Conservation (phyloP, 1,140 invertebrate genomes). For the Bombus haemorrhoidalis region DNA sequence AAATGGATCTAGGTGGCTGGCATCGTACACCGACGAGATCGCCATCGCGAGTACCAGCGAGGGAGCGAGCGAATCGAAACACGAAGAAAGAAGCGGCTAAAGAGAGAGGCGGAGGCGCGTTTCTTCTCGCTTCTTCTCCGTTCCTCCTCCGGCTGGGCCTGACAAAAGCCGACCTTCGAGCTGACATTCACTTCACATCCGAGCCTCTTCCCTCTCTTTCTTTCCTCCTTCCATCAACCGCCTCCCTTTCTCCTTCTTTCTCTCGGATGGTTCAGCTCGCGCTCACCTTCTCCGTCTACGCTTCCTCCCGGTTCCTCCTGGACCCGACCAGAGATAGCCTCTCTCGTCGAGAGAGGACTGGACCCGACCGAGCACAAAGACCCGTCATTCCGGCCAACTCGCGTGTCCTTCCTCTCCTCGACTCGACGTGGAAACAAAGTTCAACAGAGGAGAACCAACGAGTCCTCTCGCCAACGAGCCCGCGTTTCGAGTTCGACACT, state of each 20-base stretch:
- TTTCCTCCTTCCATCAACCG: constrained; percentile 47
- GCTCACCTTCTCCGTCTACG: constrained; percentile 8
- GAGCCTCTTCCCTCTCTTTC: constrained; percentile 32
- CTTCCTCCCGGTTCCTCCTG: constrained; percentile 57
- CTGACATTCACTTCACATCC: constrained; percentile 80
- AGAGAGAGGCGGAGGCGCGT: not conserved
- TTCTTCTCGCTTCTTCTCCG: not conserved
- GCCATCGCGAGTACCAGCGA: not conserved
- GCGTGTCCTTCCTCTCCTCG: constrained; percentile 62
- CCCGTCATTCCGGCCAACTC: constrained; percentile 72
- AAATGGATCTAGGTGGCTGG: constrained; percentile 70
- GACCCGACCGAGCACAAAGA: constrained; percentile 73
- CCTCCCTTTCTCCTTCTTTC: constrained; percentile 38
- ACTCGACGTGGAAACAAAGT: constrained; percentile 37
- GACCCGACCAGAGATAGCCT: constrained; percentile 45
- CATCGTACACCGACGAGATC: constrained; percentile 33
- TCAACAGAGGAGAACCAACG: constrained; percentile 48
- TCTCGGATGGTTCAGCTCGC: constrained; percentile 24
- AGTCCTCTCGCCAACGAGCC: not conserved
- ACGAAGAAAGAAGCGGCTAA: constrained; percentile 4
- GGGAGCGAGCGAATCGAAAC: not conserved
- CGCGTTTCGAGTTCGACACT: not conserved
- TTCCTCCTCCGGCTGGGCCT: constrained; percentile 56
- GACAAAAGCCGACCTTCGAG: constrained; percentile 82
- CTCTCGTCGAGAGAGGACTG: constrained; percentile 48